Evolutionary conservation across 2,797 vertebrate genomes (phyloP).

Genomic region (Alectoris magna): DNA sequence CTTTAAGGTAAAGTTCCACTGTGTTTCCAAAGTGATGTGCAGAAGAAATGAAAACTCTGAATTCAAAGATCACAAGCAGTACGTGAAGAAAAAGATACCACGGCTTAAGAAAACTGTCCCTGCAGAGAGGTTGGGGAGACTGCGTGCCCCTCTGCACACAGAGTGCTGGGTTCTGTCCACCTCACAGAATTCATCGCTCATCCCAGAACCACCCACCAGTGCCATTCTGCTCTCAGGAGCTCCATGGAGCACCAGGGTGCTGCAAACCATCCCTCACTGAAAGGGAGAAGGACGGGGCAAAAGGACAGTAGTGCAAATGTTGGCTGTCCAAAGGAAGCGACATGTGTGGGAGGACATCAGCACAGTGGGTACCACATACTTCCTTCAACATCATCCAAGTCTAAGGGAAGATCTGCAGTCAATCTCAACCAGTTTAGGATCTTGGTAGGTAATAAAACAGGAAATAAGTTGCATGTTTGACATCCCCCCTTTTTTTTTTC

Average conservation of each 20-base stretch:
- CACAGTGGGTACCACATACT: neutral
- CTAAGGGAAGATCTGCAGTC: neutral
- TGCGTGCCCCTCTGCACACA: too few species aligned
- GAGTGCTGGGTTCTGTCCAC: accelerated
- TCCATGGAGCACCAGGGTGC: neutral
- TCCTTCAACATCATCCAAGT: neutral
- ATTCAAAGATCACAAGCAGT: neutral
- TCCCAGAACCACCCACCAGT: neutral
- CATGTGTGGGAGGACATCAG: neutral
- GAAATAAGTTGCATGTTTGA: neutral
- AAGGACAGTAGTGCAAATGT: neutral
- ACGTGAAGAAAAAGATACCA: neutral
- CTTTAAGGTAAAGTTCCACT: neutral
- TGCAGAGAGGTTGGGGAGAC: neutral
- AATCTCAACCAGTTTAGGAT: neutral
- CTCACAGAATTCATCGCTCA: neutral
- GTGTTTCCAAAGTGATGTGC: neutral
- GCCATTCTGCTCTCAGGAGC: neutral
- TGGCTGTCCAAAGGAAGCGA: too few species aligned
- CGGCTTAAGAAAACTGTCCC: neutral
- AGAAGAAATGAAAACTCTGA: neutral
- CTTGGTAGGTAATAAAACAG: neutral
- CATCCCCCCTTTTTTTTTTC: neutral
- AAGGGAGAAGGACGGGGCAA: neutral
- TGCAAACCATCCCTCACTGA: neutral